Base-by-base conservation (phyloP, 2,113 vertebrate species). In the Plotosus lineatus region DNA sequence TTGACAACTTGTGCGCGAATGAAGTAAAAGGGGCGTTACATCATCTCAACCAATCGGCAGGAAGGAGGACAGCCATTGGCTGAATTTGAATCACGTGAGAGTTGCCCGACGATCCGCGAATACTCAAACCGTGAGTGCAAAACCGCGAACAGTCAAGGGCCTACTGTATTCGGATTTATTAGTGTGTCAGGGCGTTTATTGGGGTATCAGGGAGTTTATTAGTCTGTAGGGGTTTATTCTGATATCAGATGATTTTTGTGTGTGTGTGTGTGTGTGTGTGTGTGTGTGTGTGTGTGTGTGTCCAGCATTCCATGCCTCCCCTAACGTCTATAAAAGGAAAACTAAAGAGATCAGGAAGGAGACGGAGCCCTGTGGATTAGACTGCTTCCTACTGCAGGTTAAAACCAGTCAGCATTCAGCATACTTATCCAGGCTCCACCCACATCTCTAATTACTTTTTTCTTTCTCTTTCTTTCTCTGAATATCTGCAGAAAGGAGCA, bases 301-400 rank as follows among this genome's bases (percentile, higher is more conserved):
- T 91, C 6, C 89, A 99, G 98, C 98, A 85, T 99, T 99, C 89
- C 97, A 98, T 65, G 96, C 98, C 53, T 96, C 97, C 71, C 96
- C 98, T 84, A 99, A 97, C 83, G 95, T 97, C 87, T 99, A 98
- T 91, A 98, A 97, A 90, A 95, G 98, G 90, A 98, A 97, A 90
- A 97, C 91, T 85, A 95, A 96, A 90, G 98, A 99, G 92, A 97
- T 97, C 89, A 96, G 94, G 88, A 96, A 97, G 50, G 97, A 97
- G 88, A 95, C 95, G 3, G 97, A 99, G 10, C 97, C 97, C 0
- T 99, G 98, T 33, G 97, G 98, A 8, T 85, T 88, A n/a, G 94
- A 99, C 90, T 99, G 98, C 90, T 99, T 99, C 90, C 92, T 98
- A 87, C 91, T 96, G 90, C 95, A 98, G 96, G 98, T 99, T 88